Conservation (phyloP, 2,113 vertebrate species). For the Glaucidium brasilianum region DNA sequence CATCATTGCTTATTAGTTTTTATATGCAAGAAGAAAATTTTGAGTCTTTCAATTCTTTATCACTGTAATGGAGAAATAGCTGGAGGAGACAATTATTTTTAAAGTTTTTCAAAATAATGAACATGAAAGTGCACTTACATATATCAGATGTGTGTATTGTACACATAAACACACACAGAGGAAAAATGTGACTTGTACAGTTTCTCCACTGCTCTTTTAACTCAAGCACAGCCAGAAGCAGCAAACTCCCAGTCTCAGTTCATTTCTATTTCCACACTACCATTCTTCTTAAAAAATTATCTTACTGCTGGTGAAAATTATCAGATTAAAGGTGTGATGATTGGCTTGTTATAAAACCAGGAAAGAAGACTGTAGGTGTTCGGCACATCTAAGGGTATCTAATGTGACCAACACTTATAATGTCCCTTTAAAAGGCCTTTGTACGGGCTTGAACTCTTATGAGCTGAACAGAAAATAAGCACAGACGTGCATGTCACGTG, state of each 20-base stretch:
- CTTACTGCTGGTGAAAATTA: not conserved
- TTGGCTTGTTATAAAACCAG: not conserved
- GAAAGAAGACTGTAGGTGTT: not conserved
- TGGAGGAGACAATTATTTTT: not conserved
- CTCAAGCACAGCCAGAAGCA: not conserved
- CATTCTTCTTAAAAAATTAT: not conserved
- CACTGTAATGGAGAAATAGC: not conserved
- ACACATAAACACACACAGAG: not conserved
- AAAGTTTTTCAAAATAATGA: not conserved
- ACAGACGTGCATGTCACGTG: not conserved
- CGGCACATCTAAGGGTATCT: not conserved
- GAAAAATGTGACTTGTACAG: not conserved
- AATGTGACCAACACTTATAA: not conserved
- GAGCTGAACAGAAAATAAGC: not conserved
- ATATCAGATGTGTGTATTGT: accelerated
- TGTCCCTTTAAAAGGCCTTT: not conserved
- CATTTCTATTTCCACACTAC: not conserved
- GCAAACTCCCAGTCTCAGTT: not conserved
- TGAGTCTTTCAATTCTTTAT: not conserved
- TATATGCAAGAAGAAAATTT: not conserved
- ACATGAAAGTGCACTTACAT: not conserved
- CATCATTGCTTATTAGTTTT: not conserved
- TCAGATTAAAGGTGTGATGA: not conserved
- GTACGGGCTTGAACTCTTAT: not conserved
- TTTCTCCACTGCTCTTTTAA: not conserved